These are phyloP conservation scores for Calcarius lapponicus DNA, from an alignment of 2,797 vertebrate species.

Conservation along the genomic window DNA sequence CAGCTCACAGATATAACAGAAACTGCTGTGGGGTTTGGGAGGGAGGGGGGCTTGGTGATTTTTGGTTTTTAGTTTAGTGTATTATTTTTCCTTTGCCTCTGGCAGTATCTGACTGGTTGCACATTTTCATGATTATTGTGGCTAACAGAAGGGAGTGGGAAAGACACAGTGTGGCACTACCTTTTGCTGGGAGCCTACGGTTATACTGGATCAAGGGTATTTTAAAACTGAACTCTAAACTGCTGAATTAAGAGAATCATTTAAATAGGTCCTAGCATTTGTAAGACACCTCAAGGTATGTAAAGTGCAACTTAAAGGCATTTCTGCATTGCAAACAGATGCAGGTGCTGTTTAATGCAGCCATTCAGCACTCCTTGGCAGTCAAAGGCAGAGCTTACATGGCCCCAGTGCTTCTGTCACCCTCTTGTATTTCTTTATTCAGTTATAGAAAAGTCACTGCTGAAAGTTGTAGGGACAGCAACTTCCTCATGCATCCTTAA, in stretches of 20 bases:
- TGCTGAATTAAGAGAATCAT: neutral
- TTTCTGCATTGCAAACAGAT: neutral
- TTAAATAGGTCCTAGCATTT: neutral
- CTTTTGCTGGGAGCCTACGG: neutral
- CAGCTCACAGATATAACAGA: neutral
- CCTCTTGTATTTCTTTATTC: neutral
- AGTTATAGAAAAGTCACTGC: neutral
- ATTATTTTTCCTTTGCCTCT: neutral
- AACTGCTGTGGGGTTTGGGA: neutral
- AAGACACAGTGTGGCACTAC: neutral
- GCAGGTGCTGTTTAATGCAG: neutral
- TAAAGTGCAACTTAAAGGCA: neutral
- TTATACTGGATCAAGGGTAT: neutral
- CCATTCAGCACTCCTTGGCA: neutral
- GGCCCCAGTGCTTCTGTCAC: neutral
- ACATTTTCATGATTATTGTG: neutral
- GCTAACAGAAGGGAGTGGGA: neutral
- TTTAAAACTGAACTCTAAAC: neutral
- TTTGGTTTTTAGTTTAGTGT: neutral
- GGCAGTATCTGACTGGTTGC: neutral
- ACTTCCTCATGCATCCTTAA: neutral
- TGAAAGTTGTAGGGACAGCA: neutral
- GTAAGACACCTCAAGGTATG: neutral
- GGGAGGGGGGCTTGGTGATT: rapidly evolving
- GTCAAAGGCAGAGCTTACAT: neutral